Evolutionary conservation across 2,797 vertebrate species (phyloP), one percentile per base, ranked within the genome.

Genomic region (Adrianichthys oophorus): DNA sequence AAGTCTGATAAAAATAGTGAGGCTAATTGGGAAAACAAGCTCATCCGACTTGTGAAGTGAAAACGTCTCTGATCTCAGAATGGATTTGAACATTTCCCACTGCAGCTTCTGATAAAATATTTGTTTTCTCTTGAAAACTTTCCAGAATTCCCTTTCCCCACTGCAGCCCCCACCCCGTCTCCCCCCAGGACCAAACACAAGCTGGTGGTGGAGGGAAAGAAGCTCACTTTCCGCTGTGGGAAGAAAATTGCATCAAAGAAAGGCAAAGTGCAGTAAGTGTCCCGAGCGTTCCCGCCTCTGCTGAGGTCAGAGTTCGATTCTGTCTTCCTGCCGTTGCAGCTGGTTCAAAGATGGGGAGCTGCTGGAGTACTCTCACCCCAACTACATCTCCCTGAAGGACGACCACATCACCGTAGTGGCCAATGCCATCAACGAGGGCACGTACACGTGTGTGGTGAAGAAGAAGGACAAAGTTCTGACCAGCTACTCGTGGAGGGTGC

Each of bases 291-390:
- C 29, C 15, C 10, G 48, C 16, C 5, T 26, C 23, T 18, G 14
- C 6, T 0, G 18, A 40, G 12, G 23, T 5, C 7, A 48, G 12
- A 14, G 7, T n/a, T 15, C 6, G 1, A 12, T 5, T n/a, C 7
- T 4, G 32, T 23, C n/a, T 41, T 17, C 12, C 24, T 62, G 56
- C 40, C 1, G 2, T 84, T 79, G 49, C 89, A 99, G 97, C 87
- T 98, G 98, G 98, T 99, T 97, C 72, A 99, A 99, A 87, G 97
- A 98, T 15, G 93, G 94, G 15, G 98, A 99, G 79, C 92, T 95
- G 37, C 91, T 99, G 83, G 94, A 98, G 81, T 95, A 85, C 74
- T 98, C 96, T 1, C 96, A 97, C 24, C 96, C 95, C 0, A 95
- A 96, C 65, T 98, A 98, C 87, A 90, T 98, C 72, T 92, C 91